A percentile compares a stretch with the other conserved stretches of the same genome.
phyloP scores from a whole-genome alignment of 2,888 invertebrate species.

The Drosophila conformis region DNA sequence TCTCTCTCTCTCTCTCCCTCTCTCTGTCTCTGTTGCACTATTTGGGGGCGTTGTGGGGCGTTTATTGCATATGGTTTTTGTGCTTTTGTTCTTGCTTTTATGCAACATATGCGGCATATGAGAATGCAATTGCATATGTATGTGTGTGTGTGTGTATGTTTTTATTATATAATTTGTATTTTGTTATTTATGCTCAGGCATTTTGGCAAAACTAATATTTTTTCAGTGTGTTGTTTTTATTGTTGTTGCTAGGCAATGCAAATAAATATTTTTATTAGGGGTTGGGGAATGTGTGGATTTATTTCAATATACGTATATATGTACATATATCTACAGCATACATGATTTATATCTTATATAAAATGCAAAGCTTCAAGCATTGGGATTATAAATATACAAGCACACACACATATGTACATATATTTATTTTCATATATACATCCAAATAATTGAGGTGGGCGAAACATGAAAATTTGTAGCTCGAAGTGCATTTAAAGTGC shows the following conservation, averaged over 20 bases:
- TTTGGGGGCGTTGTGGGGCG: slow-evolving; percentile 57
- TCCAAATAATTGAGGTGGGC: slow-evolving; percentile 7
- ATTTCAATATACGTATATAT: slow-evolving; percentile 17
- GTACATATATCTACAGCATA: slow-evolving; percentile 27
- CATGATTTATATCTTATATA: slow-evolving; percentile 51
- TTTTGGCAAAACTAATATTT: slow-evolving; percentile 46
- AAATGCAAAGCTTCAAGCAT: slow-evolving; percentile 43
- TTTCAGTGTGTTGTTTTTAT: slow-evolving; percentile 22
- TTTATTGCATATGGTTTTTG: slow-evolving; percentile 69
- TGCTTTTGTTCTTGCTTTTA: slow-evolving; percentile 63
- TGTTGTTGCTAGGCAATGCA: slow-evolving; percentile 62
- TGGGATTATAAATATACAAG: slow-evolving; percentile 41
- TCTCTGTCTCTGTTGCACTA: slow-evolving; percentile 15
- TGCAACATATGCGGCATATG: slow-evolving; percentile 73
- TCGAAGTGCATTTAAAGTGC: slow-evolving; percentile 27
- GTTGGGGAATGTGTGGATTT: background rate
- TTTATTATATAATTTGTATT: slow-evolving; percentile 74
- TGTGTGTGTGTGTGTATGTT: slow-evolving; percentile 22
- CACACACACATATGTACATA: slow-evolving; percentile 6
- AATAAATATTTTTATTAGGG: slow-evolving; percentile 17
- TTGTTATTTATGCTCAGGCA: slow-evolving; percentile 62
- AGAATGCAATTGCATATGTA: slow-evolving; percentile 17
- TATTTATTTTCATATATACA: slow-evolving; percentile 1
- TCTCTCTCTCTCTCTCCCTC: slow-evolving; percentile 7
- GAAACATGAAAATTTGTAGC: background rate